phyloP scores from a whole-genome alignment of 2,113 vertebrate genomes.

The Dicrurus megarhynchus region DNA sequence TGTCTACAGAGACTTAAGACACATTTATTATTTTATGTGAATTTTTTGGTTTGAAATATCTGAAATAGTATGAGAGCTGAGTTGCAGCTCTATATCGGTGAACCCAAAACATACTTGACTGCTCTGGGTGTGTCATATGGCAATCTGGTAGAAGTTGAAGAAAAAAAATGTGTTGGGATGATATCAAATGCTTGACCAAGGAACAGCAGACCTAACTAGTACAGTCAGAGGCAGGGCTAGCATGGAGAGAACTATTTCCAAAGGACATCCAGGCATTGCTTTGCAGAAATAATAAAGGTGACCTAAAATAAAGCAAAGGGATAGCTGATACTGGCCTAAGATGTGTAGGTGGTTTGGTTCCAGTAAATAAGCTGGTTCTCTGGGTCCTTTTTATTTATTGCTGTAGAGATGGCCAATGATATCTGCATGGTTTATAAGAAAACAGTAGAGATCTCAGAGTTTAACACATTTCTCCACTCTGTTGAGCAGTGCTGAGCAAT shows the following conservation, averaged over 20 bases:
- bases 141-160: background rate
- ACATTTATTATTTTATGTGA: background rate
- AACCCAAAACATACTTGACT: background rate
- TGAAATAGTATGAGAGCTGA: background rate
- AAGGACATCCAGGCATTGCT: background rate
- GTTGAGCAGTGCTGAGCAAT: background rate
- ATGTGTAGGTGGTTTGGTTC: background rate
- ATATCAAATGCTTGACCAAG: background rate
- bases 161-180: background rate
- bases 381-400: background rate
- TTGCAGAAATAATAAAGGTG: background rate
- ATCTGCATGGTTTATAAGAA: background rate
- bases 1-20: background rate
- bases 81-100: background rate
- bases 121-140: background rate
- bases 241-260: background rate
- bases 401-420: background rate
- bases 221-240: background rate
- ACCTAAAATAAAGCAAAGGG: background rate
- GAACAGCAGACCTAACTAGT: background rate
- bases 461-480: background rate
- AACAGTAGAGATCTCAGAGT: background rate
- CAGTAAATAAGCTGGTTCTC: background rate
- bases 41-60: background rate
- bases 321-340: background rate